A percentile compares a stretch with the other conserved stretches of the same genome.
Evolutionary conservation across 2,797 vertebrate genomes (phyloP).

Genomic region (Rhadinocentrus ornatus): DNA sequence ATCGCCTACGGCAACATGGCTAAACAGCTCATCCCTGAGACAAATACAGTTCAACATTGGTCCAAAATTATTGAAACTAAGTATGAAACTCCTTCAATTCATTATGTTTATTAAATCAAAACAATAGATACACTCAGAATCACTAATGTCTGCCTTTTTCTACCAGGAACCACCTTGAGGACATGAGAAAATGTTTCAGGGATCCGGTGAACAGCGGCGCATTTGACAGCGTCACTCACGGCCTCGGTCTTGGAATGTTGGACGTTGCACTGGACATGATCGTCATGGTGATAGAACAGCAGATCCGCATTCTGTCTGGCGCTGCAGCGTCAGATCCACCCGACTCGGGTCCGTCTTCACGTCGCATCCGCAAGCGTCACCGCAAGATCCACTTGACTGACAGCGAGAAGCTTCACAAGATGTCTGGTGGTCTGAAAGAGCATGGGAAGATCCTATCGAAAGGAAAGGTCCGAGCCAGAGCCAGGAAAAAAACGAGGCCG

Average conservation of each 20-base stretch:
- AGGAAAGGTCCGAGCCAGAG: constrained; percentile 64
- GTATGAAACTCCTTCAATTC: constrained; percentile 52
- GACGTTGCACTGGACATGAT: constrained; percentile 83
- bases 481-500: constrained; percentile 67
- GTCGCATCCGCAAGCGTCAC: constrained; percentile 79
- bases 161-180: constrained; percentile 83
- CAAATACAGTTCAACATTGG: constrained; percentile 87
- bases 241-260: constrained; percentile 84
- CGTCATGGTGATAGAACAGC: constrained; percentile 80
- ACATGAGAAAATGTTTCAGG: constrained; percentile 83
- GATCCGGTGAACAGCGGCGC: constrained; percentile 78
- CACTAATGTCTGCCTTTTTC: background rate
- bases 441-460: constrained; percentile 70
- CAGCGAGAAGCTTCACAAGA: constrained; percentile 58
- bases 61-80: constrained; percentile 88
- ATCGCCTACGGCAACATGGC: constrained; percentile 85
- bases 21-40: constrained; percentile 84
- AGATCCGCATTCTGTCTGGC: constrained; percentile 84
- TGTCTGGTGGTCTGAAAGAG: constrained; percentile 57
- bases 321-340: constrained; percentile 74
- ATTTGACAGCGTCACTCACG: constrained; percentile 83
- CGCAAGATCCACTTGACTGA: constrained; percentile 64
- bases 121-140: background rate
- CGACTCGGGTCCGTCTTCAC: constrained; percentile 54
- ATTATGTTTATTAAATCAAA: background rate